Conservation (phyloP, 2,113 vertebrate species). For the Dasyprocta punctata region DNA sequence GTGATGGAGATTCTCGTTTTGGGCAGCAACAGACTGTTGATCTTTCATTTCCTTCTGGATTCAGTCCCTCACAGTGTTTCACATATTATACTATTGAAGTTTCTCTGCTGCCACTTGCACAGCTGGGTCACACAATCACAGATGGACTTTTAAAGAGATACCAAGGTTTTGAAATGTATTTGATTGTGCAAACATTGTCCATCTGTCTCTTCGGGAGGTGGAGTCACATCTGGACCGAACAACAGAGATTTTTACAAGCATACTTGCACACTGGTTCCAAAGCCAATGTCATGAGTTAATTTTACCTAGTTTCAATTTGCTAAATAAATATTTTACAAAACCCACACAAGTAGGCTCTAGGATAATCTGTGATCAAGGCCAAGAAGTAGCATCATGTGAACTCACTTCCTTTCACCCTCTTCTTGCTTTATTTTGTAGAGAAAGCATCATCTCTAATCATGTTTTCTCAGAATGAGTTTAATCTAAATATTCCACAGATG, state of each 20-base stretch:
- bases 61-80: neutral
- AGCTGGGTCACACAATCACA: too few relatives aligned
- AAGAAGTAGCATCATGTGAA: neutral
- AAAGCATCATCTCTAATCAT: neutral
- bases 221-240: neutral
- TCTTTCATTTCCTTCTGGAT: neutral
- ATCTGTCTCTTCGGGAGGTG: too few relatives aligned
- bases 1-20: neutral
- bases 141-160: neutral
- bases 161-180: neutral
- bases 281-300: neutral
- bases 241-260: neutral
- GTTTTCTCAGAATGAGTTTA: neutral
- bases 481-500: neutral
- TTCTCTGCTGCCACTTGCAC: neutral
- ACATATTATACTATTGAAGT: neutral
- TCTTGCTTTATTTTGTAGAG: neutral
- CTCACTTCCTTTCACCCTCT: neutral
- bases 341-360: neutral
- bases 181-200: neutral
- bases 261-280: neutral
- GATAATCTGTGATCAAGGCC: neutral
- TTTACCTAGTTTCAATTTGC: neutral
- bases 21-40: neutral
- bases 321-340: neutral